Base-by-base conservation (phyloP, 2,797 vertebrate species). In the Clarias pachynema region DNA sequence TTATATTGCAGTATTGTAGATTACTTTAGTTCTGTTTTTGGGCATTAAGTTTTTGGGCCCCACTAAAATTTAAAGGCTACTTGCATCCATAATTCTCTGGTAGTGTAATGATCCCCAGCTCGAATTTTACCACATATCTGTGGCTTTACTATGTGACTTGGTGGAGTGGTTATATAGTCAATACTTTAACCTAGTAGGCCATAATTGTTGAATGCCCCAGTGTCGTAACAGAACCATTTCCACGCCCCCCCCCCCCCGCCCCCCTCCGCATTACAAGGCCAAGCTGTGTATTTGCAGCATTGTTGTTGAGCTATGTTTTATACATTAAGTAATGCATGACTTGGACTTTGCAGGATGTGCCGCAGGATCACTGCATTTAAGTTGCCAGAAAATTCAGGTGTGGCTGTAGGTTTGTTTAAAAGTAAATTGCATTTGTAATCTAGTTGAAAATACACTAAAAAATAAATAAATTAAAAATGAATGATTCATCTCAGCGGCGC, bases 1-100 rank as follows among this genome's bases (percentile, higher is more conserved):
- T 5, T 12, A 91, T 90, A 89, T 91, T 93, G 92, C 95, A 95
- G 95, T 95, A 95, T 96, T 95, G 94, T 95, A 92, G 92, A 86
- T 94, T 89, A 88, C 91, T 78, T 81, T 68, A 53, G 70, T 73
- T 86, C 86, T 89, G 90, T 80, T 85, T 91, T 88, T 85, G 75
- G 82, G 49, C 40, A 75, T 75, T 73, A 78, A 87, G 89, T 89
- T 85, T 66, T 56, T 49, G 88, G 89, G 87, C 83, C 68, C 68
- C 56, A 79, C 85, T 91, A 79, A 91, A 86, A 88, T 90, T 53
- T 87, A 85, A 68, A 86, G n/a, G 78, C 89, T 77, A 82, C 53
- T 53, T 83, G 84, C 80, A 63, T 81, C 79, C 79, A 85, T 81
- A 40, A 72, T 53, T 78, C 62, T 66, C 56, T 83, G 3, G 73